A percentile compares a stretch with the other conserved stretches of the same genome.
Conservation (phyloP, 2,888 invertebrate genomes). For the Pristionchus entomophagus region DNA sequence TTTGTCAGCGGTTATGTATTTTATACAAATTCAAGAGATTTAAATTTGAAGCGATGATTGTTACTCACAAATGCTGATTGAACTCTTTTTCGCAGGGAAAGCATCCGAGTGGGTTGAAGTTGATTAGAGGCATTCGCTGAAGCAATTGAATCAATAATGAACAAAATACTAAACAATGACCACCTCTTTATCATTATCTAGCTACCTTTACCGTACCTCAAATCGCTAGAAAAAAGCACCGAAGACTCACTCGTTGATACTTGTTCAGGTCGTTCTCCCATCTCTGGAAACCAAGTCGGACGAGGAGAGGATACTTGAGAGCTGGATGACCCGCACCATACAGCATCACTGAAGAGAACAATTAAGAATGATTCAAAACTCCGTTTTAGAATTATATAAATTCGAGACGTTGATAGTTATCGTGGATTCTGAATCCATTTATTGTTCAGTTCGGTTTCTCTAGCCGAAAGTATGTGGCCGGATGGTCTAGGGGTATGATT, state of each 20-base stretch:
- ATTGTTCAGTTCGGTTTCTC: too few species aligned
- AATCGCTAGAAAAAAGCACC: too few species aligned
- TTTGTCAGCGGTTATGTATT: too few species aligned
- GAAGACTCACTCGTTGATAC: neutral
- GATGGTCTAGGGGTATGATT: conserved; percentile 75
- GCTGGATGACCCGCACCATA: neutral
- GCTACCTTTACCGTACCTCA: too few species aligned
- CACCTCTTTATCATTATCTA: too few species aligned
- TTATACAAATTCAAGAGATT: neutral
- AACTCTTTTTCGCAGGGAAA: neutral
- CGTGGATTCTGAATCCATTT: too few species aligned
- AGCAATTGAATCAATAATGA: too few species aligned
- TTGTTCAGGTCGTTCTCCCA: neutral
- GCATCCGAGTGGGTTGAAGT: neutral
- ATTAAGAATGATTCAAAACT: too few species aligned
- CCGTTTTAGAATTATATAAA: too few species aligned
- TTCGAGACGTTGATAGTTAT: too few species aligned
- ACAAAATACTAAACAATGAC: too few species aligned
- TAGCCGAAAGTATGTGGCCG: too few species aligned
- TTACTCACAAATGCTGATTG: neutral
- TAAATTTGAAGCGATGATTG: neutral
- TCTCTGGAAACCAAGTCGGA: neutral
- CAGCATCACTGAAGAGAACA: neutral
- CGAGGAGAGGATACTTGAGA: neutral
- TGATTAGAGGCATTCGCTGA: neutral